Conservation (phyloP, 2,113 vertebrate species). For the Ochotona princeps region DNA sequence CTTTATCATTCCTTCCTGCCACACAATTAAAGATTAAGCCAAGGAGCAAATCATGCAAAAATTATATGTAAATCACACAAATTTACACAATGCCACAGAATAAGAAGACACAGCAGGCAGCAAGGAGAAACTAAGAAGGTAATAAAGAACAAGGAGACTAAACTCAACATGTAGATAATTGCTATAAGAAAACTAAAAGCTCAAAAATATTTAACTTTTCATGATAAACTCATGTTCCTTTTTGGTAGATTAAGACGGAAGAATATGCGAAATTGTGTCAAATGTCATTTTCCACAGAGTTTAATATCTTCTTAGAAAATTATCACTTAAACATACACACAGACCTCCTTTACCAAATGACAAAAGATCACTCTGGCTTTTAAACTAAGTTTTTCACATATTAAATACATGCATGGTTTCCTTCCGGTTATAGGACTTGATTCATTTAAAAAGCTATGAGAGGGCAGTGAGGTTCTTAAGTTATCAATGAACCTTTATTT, state of each 20-base stretch:
- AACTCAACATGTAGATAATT: neutral
- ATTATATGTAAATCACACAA: neutral
- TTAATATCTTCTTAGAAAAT: no score
- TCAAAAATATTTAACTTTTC: neutral
- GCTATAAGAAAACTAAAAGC: neutral
- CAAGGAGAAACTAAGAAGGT: neutral
- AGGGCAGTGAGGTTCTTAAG: neutral
- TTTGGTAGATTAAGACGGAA: no score
- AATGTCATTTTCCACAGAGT: no score
- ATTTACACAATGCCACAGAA: neutral
- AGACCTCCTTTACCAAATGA: neutral
- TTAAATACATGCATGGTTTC: conserved; percentile 20
- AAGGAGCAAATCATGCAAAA: neutral
- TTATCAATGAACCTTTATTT: conserved; percentile 29
- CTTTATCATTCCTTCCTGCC: conserved; percentile 13
- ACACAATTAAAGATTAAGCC: neutral
- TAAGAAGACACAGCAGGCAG: neutral
- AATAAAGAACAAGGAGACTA: neutral
- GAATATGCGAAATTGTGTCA: no score
- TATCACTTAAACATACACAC: no score
- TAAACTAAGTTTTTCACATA: conserved; percentile 51
- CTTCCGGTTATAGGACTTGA: neutral
- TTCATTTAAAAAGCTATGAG: conserved; percentile 29
- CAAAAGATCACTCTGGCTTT: conserved; percentile 10
- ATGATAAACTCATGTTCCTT: no score